These are phyloP conservation scores for Pinna nobilis DNA, from an alignment of 1,140 invertebrate species.

Conservation along the genomic window DNA sequence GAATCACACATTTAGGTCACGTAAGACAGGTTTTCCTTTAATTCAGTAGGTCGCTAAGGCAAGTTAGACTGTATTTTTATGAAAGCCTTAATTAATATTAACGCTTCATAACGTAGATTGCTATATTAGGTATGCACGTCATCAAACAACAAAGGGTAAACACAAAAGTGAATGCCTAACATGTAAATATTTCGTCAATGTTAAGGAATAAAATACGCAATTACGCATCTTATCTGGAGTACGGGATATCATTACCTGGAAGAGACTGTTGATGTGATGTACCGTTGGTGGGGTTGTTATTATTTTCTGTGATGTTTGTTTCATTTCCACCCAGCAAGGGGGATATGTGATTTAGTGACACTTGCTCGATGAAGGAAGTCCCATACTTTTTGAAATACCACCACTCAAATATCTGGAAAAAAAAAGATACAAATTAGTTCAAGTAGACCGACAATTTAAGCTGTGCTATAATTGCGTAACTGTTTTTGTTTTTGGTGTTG, in stretches of 20 bases:
- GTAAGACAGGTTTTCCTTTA: no score
- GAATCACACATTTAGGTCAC: no score
- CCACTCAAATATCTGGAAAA: slow-evolving; percentile 95
- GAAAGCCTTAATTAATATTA: no score
- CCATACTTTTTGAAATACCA: slow-evolving; percentile 99
- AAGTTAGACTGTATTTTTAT: no score
- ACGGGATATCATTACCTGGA: no score
- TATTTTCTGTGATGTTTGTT: slow-evolving; percentile 48
- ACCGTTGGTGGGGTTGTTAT: slow-evolving; percentile 60
- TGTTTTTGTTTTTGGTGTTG: not conserved
- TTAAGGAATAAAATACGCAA: no score
- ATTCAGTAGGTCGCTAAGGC: no score
- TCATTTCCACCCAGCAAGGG: slow-evolving; percentile 90
- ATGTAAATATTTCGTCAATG: slow-evolving; percentile 3
- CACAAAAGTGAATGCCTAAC: not conserved
- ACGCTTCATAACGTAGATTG: no score
- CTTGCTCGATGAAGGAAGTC: slow-evolving; percentile 97
- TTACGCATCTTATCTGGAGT: no score
- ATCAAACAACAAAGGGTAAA: not conserved
- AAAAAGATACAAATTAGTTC: slow-evolving; percentile 4
- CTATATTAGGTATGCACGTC: not conserved
- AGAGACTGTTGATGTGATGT: slow-evolving; percentile 48
- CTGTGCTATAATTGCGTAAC: not conserved
- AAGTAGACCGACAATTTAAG: not conserved
- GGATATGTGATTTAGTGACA: slow-evolving; percentile 94